Evolutionary conservation across 1,140 invertebrate genomes (phyloP).

Genomic region (Ips nitidus): DNA sequence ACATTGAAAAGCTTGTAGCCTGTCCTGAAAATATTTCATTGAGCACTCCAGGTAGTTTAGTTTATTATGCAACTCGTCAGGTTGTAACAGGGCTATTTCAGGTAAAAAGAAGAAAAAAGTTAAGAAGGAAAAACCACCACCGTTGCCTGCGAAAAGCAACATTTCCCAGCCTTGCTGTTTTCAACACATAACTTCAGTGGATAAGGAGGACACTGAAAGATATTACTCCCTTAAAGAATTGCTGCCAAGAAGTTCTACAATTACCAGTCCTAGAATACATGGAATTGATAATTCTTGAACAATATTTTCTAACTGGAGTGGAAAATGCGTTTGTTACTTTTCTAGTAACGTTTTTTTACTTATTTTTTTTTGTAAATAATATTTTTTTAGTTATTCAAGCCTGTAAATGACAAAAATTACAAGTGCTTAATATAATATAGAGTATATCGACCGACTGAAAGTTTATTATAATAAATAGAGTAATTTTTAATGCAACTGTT

Average conservation of each 20-base stretch:
- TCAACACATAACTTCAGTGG: slow-evolving; percentile 81
- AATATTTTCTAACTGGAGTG: too few relatives aligned
- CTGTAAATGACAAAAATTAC: too few relatives aligned
- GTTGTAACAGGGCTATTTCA: slow-evolving; percentile 16
- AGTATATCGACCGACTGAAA: too few relatives aligned
- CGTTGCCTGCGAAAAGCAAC: slow-evolving; percentile 74
- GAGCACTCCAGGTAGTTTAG: slow-evolving; percentile 61
- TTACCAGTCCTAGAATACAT: slow-evolving; percentile 20
- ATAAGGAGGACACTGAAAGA: slow-evolving; percentile 65
- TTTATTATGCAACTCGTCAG: background rate
- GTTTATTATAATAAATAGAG: too few relatives aligned
- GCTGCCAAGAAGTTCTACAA: slow-evolving; percentile 34
- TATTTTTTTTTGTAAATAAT: too few relatives aligned
- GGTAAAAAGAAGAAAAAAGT: slow-evolving; percentile 61
- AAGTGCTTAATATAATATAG: too few relatives aligned
- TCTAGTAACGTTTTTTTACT: too few relatives aligned
- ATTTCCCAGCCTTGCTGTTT: slow-evolving; percentile 87
- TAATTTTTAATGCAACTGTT: too few relatives aligned
- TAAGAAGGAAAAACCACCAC: slow-evolving; percentile 55
- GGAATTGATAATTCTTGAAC: slow-evolving; percentile 13
- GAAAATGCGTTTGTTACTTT: too few relatives aligned
- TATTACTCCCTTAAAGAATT: slow-evolving; percentile 68
- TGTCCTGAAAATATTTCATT: slow-evolving; percentile 81
- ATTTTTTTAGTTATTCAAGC: too few relatives aligned
- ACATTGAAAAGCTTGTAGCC: slow-evolving; percentile 70